phyloP scores from a whole-genome alignment of 2,113 vertebrate species.

The Rhagologus leucostigma region DNA sequence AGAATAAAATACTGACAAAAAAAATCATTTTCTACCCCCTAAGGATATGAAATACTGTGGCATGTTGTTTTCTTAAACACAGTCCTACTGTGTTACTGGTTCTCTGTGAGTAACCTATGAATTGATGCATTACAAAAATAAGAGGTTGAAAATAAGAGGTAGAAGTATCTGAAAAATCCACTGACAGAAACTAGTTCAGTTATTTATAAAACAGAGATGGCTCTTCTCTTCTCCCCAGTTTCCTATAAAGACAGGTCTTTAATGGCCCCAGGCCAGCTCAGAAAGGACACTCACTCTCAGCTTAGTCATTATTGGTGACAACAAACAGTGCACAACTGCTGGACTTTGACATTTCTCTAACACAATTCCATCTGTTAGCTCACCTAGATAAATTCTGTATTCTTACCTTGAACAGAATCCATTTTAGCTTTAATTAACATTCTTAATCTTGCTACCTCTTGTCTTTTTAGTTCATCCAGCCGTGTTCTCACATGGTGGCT shows the following conservation, averaged over 20 bases:
- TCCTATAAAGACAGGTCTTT: not conserved
- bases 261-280: not conserved
- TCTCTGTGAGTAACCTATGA: not conserved
- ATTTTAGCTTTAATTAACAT: constrained; percentile 95
- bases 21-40: fast-evolving
- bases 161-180: not conserved
- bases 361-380: not conserved
- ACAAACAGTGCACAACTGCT: not conserved
- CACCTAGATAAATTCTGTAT: not conserved
- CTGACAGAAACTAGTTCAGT: not conserved
- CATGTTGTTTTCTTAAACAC: not conserved
- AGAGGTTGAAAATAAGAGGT: not conserved
- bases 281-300: not conserved
- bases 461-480: constrained; percentile 94
- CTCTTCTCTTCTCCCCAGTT: not conserved
- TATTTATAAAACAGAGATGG: not conserved
- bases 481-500: constrained; percentile 93
- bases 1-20: not conserved
- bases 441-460: constrained; percentile 90
- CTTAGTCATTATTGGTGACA: not conserved
- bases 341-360: not conserved
- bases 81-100: not conserved
- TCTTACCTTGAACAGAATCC: constrained; percentile 87
- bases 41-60: not conserved
- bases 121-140: not conserved